These are phyloP conservation scores for Micrastur ruficollis DNA, from an alignment of 2,797 vertebrate species.

Conservation along the genomic window DNA sequence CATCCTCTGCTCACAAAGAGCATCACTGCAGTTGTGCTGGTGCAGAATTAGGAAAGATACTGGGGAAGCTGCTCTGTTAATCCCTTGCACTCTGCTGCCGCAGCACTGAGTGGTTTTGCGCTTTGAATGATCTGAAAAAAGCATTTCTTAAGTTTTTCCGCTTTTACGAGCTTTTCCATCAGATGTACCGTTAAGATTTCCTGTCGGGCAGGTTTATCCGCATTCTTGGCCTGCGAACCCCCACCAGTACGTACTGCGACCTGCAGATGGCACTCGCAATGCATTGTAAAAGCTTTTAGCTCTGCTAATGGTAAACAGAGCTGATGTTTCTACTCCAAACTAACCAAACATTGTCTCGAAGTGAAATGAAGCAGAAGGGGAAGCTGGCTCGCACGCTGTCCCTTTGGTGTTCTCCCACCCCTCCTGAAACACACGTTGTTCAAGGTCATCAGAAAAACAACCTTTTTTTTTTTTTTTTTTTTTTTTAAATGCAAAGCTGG, in stretches of 20 bases:
- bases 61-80: not conserved
- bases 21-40: not conserved
- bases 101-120: not conserved
- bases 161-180: not conserved
- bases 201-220: accelerated
- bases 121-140: not conserved
- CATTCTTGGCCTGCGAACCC: accelerated
- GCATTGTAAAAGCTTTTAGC: not conserved
- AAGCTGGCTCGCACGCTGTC: not conserved
- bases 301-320: not conserved
- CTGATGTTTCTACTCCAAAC: not conserved
- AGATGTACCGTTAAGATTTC: accelerated
- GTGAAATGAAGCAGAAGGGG: not conserved
- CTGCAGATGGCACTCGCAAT: conserved; percentile 60
- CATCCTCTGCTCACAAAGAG: not conserved
- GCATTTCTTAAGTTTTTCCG: not conserved
- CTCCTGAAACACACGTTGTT: not conserved
- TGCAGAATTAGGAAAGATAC: not conserved
- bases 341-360: not conserved
- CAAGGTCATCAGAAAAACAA: conserved; percentile 1
- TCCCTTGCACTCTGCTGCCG: not conserved
- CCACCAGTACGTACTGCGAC: not conserved
- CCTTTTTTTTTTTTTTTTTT: not conserved
- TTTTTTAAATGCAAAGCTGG: not conserved
- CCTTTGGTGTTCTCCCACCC: not conserved